Conservation (phyloP, 2,113 vertebrate species). For the Barnardius zonarius region DNA sequence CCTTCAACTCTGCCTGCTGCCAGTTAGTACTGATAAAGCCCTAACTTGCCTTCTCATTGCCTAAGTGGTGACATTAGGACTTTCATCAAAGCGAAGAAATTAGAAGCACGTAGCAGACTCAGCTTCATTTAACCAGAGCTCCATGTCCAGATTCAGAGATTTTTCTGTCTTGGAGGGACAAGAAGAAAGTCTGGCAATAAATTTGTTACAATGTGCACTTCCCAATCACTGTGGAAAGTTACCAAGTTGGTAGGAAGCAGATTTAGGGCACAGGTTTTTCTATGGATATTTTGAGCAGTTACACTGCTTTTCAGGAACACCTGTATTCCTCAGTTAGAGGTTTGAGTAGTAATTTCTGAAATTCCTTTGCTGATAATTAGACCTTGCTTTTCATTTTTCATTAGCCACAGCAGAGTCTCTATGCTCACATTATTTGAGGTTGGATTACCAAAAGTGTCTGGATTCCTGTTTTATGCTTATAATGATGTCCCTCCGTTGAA, state of each 20-base stretch:
- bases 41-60: not conserved
- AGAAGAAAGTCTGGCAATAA: not conserved
- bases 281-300: not conserved
- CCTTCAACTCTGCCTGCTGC: not conserved
- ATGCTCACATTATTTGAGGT: not conserved
- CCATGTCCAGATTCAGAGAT: not conserved
- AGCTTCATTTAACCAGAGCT: not conserved
- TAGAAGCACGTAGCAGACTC: conserved; percentile 8
- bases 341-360: not conserved
- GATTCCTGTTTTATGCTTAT: not conserved
- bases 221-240: not conserved
- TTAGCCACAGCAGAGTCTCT: not conserved
- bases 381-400: not conserved
- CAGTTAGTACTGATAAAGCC: conserved; percentile 19
- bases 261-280: not conserved
- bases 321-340: not conserved
- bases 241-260: not conserved
- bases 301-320: not conserved
- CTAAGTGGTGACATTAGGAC: conserved; percentile 37
- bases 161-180: not conserved
- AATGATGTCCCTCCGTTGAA: not conserved
- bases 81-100: conserved; percentile 46
- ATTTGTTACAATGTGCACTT: not conserved
- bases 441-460: not conserved
- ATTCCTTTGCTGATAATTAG: not conserved